Percentiles rank a stretch among this genome's conserved stretches.
These are phyloP conservation scores for Channallabes apus DNA, from an alignment of 2,797 vertebrate species.

Conservation along the genomic window DNA sequence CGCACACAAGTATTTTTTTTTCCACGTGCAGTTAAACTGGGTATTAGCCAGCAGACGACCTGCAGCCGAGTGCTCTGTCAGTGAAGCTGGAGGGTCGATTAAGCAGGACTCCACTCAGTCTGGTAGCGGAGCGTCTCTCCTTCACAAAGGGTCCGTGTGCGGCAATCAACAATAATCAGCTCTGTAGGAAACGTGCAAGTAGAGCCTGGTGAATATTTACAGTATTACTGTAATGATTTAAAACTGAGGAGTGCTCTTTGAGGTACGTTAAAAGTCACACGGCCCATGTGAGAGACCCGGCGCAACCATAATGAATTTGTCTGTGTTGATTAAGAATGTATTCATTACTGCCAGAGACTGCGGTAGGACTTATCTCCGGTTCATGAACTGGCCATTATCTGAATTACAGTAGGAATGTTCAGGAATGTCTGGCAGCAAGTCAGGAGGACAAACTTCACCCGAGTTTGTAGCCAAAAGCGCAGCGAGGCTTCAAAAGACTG, in stretches of 20 bases:
- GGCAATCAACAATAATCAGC: not conserved
- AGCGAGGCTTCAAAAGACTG: not conserved
- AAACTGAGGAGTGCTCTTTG: too few relatives aligned
- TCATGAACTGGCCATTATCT: conserved; percentile 39
- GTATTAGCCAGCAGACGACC: conserved; percentile 51
- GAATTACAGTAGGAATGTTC: conserved; percentile 36
- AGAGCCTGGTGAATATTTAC: not conserved
- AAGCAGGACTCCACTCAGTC: conserved; percentile 47
- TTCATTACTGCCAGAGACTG: conserved; percentile 37
- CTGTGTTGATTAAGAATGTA: conserved; percentile 24
- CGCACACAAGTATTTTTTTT: conserved; percentile 34
- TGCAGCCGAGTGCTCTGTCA: conserved; percentile 18
- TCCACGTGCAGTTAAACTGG: conserved; percentile 38
- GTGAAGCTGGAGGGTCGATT: conserved; percentile 45
- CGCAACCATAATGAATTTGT: not conserved
- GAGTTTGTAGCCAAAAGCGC: not conserved
- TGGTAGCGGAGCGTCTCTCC: conserved; percentile 3
- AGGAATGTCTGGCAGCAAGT: conserved; percentile 23
- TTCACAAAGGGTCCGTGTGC: not conserved
- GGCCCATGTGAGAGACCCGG: not conserved
- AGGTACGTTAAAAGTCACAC: not conserved
- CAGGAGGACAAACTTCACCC: conserved; percentile 5
- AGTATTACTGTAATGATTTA: too few relatives aligned
- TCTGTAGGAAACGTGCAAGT: not conserved
- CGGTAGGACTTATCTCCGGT: conserved; percentile 24